Conservation (phyloP, 1,140 invertebrate species). For the Saccostrea echinata region DNA sequence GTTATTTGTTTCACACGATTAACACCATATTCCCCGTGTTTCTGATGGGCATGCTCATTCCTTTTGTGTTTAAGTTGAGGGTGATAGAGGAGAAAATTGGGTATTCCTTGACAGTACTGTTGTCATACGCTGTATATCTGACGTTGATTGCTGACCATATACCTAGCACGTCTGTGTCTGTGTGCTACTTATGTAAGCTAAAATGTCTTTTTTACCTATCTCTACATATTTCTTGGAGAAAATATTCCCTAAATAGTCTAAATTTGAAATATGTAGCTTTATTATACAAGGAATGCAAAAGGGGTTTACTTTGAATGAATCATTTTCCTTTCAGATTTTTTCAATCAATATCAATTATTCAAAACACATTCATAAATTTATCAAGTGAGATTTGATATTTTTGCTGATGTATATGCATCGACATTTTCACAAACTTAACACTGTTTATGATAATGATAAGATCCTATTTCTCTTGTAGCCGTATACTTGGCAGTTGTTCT, state of each 20-base stretch:
- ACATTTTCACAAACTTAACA: too few relatives aligned
- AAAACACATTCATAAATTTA: too few relatives aligned
- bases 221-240: too few relatives aligned
- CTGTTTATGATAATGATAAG: not conserved
- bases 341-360: too few relatives aligned
- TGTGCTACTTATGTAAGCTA: conserved; percentile 52
- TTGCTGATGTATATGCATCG: too few relatives aligned
- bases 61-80: conserved; percentile 43
- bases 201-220: too few relatives aligned
- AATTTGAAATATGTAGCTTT: too few relatives aligned
- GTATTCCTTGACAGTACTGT: conserved; percentile 39
- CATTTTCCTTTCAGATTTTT: too few relatives aligned
- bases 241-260: too few relatives aligned
- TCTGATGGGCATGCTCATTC: conserved; percentile 46
- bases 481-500: not conserved
- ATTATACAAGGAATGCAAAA: too few relatives aligned
- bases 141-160: conserved; percentile 45
- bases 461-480: not conserved
- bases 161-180: conserved; percentile 50
- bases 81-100: conserved; percentile 49
- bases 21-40: conserved; percentile 49
- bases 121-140: conserved; percentile 50
- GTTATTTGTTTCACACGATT: conserved; percentile 40
- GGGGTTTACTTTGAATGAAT: too few relatives aligned
- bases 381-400: too few relatives aligned